Percentiles rank a stretch among this genome's conserved stretches.
Evolutionary conservation across 30 jellyfish, hydroid and myxozoan species (phyloP).

Genomic region (Aurelia aurita complex sp. Pacific): DNA sequence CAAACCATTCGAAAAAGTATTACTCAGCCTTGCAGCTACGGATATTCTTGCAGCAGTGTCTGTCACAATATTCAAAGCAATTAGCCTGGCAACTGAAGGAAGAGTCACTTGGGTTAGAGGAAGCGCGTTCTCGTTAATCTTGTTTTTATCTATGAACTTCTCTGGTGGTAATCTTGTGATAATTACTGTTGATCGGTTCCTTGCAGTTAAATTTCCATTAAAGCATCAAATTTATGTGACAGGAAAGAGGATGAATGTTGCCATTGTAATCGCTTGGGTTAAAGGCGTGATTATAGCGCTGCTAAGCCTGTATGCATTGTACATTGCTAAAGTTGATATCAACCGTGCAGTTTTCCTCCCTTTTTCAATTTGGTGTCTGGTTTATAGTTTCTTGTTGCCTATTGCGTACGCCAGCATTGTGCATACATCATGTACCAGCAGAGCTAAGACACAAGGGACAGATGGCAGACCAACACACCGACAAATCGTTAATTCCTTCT

Average conservation of each 20-base stretch:
- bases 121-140: neutral
- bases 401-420: no score
- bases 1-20: neutral
- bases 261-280: neutral
- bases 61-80: neutral
- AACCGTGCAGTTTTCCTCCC: no score
- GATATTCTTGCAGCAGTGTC: slow-evolving; percentile 4
- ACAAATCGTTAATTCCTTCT: no score
- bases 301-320: neutral
- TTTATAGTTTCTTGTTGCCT: no score
- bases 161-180: neutral
- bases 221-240: slow-evolving; percentile 26
- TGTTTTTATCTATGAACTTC: neutral
- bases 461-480: no score
- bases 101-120: neutral
- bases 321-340: no score
- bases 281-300: neutral
- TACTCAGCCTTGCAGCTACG: slow-evolving; percentile 31
- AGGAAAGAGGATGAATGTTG: neutral
- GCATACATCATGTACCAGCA: no score
- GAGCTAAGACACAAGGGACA: no score
- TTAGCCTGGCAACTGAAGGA: neutral
- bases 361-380: no score
- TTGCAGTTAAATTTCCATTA: slow-evolving; percentile 27
- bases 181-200: slow-evolving; percentile 24